These are phyloP conservation scores for Cataglyphis altisquamis DNA, from an alignment of 2,888 invertebrate genomes.

Conservation along the genomic window DNA sequence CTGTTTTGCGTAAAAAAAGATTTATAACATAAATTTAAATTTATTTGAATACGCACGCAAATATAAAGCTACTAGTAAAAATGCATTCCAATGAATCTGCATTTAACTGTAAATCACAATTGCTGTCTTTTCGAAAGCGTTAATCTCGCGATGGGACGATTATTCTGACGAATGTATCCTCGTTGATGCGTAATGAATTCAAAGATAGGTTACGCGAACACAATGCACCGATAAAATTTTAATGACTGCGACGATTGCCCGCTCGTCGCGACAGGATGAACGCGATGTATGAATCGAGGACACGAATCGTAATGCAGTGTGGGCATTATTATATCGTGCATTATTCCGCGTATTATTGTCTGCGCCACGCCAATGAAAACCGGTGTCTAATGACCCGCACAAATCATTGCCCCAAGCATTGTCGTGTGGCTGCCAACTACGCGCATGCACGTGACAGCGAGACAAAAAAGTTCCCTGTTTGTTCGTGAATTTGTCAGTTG, in stretches of 20 bases:
- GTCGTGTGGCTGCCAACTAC: constrained; percentile 55
- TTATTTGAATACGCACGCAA: not conserved
- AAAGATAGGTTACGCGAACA: not conserved
- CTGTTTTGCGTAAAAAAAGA: not conserved
- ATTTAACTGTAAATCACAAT: not conserved
- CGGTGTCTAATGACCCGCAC: constrained; percentile 73
- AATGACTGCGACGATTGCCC: constrained; percentile 27
- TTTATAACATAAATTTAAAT: not conserved
- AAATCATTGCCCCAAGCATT: constrained; percentile 72
- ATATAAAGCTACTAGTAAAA: not conserved
- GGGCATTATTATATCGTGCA: constrained; percentile 32
- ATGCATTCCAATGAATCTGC: not conserved
- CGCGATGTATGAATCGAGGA: not conserved
- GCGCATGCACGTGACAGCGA: constrained; percentile 61
- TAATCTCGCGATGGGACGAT: not conserved
- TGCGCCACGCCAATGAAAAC: constrained; percentile 62
- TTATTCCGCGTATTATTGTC: constrained; percentile 42
- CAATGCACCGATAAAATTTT: constrained; percentile 28
- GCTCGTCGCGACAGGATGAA: not conserved
- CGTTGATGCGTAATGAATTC: constrained; percentile 30
- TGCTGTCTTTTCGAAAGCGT: not conserved
- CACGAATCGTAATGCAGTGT: constrained; percentile 25
- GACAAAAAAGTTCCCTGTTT: constrained; percentile 62
- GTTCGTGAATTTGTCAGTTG: constrained; percentile 55
- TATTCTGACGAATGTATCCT: not conserved